phyloP scores from a whole-genome alignment of 1,140 invertebrate genomes.

The Bilobella aurantiaca region DNA sequence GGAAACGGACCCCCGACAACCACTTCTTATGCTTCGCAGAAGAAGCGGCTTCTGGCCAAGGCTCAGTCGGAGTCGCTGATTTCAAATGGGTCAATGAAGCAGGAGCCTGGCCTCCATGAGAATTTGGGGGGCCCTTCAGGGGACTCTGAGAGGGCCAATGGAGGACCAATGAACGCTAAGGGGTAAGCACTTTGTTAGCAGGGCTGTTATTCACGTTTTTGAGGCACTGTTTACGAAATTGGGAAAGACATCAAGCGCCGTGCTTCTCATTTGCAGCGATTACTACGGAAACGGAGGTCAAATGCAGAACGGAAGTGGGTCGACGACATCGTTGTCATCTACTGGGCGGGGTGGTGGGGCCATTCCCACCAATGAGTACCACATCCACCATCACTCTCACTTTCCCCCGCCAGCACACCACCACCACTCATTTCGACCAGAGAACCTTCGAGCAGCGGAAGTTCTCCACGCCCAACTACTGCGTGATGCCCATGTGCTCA shows the following conservation, averaged over 20 bases:
- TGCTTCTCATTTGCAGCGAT: too few relatives aligned
- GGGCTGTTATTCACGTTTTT: too few relatives aligned
- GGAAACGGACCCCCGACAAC: background rate
- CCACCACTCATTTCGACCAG: conserved; percentile 23
- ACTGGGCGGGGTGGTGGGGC: conserved; percentile 5
- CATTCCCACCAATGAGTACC: conserved; percentile 16
- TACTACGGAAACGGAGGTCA: too few relatives aligned
- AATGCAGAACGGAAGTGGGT: too few relatives aligned
- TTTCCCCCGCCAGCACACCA: conserved; percentile 34
- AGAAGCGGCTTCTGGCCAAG: conserved; percentile 74
- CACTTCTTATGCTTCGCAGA: conserved; percentile 51
- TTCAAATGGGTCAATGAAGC: conserved; percentile 39
- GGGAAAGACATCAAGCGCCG: too few relatives aligned
- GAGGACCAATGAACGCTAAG: conserved; percentile 40
- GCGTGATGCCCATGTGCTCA: conserved; percentile 42
- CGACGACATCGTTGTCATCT: background rate
- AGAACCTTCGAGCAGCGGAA: conserved; percentile 25
- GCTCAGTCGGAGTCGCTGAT: conserved; percentile 65
- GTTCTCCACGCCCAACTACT: conserved; percentile 30
- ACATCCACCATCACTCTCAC: conserved; percentile 22
- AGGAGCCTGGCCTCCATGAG: conserved; percentile 33
- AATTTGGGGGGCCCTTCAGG: background rate
- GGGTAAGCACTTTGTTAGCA: too few relatives aligned
- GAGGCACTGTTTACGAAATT: too few relatives aligned
- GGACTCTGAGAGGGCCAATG: background rate